These are phyloP conservation scores for Caradrina clavipalpis DNA, from an alignment of 2,888 invertebrate species.

Conservation along the genomic window DNA sequence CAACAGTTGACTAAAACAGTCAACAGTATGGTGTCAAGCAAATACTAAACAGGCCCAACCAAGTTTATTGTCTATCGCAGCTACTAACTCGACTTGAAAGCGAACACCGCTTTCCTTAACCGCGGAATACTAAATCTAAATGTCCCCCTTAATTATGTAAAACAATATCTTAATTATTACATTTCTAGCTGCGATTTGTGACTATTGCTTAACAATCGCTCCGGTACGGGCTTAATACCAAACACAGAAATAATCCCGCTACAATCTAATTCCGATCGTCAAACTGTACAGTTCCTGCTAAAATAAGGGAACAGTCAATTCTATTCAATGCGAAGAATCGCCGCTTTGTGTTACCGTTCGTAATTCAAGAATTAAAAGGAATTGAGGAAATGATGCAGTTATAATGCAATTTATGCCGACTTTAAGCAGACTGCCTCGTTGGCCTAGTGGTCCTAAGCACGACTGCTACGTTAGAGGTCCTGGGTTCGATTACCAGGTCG, in stretches of 20 bases:
- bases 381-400: conserved; percentile 25
- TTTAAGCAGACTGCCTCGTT: conserved; percentile 16
- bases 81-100: conserved; percentile 65
- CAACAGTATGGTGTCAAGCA: conserved; percentile 31
- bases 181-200: conserved; percentile 68
- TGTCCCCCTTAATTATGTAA: conserved; percentile 76
- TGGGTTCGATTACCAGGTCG: too few relatives aligned
- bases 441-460: too few relatives aligned
- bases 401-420: conserved; percentile 26
- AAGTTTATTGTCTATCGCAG: conserved; percentile 36
- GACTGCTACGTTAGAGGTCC: too few relatives aligned
- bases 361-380: conserved; percentile 37
- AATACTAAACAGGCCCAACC: conserved; percentile 25
- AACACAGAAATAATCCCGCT: conserved; percentile 65
- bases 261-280: conserved; percentile 56
- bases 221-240: conserved; percentile 54
- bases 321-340: conserved; percentile 53
- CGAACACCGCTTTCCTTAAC: conserved; percentile 72
- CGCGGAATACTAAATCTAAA: conserved; percentile 71
- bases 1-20: conserved; percentile 8
- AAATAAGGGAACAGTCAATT: conserved; percentile 55
- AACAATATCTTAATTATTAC: conserved; percentile 84
- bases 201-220: conserved; percentile 51
- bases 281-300: conserved; percentile 59
- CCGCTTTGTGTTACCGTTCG: conserved; percentile 22